These are phyloP conservation scores for Falcaria lacertinaria DNA, from an alignment of 2,888 invertebrate genomes.

Conservation along the genomic window DNA sequence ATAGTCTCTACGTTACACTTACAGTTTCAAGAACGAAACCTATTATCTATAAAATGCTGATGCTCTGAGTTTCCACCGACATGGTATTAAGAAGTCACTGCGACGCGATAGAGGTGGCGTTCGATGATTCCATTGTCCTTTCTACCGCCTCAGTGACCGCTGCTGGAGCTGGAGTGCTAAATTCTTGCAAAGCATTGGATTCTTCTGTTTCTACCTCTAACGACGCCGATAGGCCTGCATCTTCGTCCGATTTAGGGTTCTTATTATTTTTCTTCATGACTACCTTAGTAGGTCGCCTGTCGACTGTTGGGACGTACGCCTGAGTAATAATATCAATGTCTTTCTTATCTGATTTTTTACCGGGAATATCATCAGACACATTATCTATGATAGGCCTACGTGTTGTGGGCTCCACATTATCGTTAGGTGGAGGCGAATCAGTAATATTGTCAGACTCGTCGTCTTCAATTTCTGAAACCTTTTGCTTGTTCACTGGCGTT, in stretches of 20 bases:
- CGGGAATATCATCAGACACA: conserved; percentile 49
- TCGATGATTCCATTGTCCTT: conserved; percentile 21
- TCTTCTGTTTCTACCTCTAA: conserved; percentile 27
- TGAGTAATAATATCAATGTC: conserved; percentile 69
- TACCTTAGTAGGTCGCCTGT: conserved; percentile 62
- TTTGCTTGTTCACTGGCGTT: conserved; percentile 41
- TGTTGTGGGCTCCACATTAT: conserved; percentile 64
- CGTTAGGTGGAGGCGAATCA: conserved; percentile 57
- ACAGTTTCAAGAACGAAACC: conserved; percentile 73
- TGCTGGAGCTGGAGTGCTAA: conserved; percentile 14
- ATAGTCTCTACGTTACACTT: conserved; percentile 71
- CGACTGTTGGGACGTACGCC: conserved; percentile 62
- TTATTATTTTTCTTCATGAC: conserved; percentile 53
- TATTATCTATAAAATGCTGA: conserved; percentile 70
- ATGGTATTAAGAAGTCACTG: conserved; percentile 29
- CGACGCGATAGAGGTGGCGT: conserved; percentile 23
- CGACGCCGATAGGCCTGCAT: conserved; percentile 19
- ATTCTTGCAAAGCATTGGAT: conserved; percentile 15
- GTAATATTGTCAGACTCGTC: conserved; percentile 58
- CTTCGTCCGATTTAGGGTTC: conserved; percentile 24
- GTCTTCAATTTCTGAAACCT: conserved; percentile 61
- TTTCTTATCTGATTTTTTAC: conserved; percentile 45
- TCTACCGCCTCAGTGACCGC: conserved; percentile 11
- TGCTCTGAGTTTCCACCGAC: conserved; percentile 60
- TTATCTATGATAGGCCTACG: conserved; percentile 65